phyloP scores from a whole-genome alignment of 2,888 invertebrate species.

The Plebejus melissa region DNA sequence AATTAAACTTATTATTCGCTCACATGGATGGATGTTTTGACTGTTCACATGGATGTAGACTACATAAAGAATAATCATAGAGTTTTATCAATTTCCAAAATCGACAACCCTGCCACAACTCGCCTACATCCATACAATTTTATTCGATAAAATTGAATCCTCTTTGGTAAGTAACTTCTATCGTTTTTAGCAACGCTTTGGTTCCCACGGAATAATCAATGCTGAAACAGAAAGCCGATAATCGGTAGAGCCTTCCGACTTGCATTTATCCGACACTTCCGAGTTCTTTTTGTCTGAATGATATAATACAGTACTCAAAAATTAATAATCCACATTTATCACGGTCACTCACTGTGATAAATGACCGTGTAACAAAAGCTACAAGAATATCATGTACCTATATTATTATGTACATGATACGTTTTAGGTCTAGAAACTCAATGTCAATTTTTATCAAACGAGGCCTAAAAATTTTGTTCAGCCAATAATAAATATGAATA shows the following conservation, averaged over 20 bases:
- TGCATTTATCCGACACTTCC: not conserved
- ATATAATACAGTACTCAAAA: no score
- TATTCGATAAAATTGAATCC: constrained; percentile 33
- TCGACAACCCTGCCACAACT: constrained; percentile 24
- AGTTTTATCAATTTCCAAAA: not conserved
- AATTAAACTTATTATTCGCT: no score
- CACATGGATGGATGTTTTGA: no score
- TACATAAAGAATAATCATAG: no score
- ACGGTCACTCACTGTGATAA: no score
- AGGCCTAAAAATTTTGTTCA: not conserved
- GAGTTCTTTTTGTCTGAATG: not conserved
- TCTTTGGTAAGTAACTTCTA: constrained; percentile 29
- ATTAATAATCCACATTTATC: no score
- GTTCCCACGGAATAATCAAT: constrained; percentile 22
- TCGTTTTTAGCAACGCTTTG: constrained; percentile 25
- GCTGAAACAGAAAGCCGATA: constrained; percentile 19
- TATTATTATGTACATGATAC: no score
- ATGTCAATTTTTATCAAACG: not conserved
- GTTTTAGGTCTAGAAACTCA: no score
- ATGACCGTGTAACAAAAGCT: no score
- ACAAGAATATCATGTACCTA: no score
- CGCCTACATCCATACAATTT: constrained; percentile 28
- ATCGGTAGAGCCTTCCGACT: constrained; percentile 1
- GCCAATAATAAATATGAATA: no score
- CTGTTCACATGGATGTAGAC: no score